phyloP scores from a whole-genome alignment of 2,113 vertebrate genomes.

The Herpailurus yagouaroundi region DNA sequence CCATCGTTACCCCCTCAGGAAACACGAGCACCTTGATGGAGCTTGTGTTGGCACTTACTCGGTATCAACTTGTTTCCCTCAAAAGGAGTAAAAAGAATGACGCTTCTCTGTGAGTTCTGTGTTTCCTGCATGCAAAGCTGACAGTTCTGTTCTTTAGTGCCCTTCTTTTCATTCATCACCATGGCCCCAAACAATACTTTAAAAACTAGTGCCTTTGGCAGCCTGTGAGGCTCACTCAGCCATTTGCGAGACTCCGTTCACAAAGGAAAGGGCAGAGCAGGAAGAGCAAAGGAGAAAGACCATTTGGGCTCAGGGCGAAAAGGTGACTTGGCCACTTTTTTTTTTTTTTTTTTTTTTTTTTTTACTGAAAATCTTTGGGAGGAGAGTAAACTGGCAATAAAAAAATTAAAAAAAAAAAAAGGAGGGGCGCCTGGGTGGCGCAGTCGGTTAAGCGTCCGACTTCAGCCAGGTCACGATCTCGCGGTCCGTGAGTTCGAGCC shows the following conservation, averaged over 20 bases:
- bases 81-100: neutral
- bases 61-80: neutral
- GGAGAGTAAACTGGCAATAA: neutral
- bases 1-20: neutral
- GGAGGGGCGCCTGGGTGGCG: no score
- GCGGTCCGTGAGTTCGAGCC: no score
- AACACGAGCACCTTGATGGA: neutral
- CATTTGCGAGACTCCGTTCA: neutral
- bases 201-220: neutral
- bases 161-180: neutral
- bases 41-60: neutral
- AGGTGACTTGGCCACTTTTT: neutral
- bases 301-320: neutral
- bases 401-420: neutral
- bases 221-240: neutral
- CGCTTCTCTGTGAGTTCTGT: neutral
- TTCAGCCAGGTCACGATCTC: no score
- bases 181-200: neutral
- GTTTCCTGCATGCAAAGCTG: neutral
- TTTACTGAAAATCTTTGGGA: neutral
- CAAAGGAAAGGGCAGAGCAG: neutral
- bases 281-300: neutral
- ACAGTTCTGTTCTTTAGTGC: neutral
- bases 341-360: neutral
- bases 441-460: no score